Evolutionary conservation across 2,888 invertebrate species (phyloP).

Genomic region (Abrostola tripartita): DNA sequence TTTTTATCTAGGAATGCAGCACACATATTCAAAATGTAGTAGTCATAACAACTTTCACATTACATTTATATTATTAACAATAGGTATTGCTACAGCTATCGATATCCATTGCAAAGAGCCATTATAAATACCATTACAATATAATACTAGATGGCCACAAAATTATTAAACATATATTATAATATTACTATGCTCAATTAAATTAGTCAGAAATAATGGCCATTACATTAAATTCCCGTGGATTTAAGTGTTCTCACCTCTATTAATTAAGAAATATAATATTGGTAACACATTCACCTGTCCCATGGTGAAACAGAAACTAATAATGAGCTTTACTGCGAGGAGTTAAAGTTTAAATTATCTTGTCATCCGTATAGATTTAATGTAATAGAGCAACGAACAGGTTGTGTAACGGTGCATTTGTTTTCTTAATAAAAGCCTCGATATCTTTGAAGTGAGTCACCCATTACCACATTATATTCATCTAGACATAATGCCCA

Average conservation of each 20-base stretch:
- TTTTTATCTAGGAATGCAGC: constrained; percentile 26
- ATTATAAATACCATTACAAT: constrained; percentile 30
- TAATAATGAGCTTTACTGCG: constrained; percentile 50
- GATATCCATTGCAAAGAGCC: constrained; percentile 35
- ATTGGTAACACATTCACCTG: constrained; percentile 81
- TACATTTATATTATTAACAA: constrained; percentile 44
- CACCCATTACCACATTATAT: constrained; percentile 82
- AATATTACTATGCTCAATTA: constrained; percentile 38
- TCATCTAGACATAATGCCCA: constrained; percentile 80
- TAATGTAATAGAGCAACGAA: constrained; percentile 62
- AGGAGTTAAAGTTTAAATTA: constrained; percentile 55
- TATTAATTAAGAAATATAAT: constrained; percentile 78
- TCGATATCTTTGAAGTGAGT: constrained; percentile 76
- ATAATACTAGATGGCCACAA: constrained; percentile 30
- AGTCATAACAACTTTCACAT: constrained; percentile 42
- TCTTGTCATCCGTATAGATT: constrained; percentile 37
- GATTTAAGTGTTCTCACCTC: constrained; percentile 66
- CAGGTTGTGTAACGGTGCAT: constrained; percentile 79
- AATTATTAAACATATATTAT: constrained; percentile 39
- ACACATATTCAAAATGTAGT: constrained; percentile 16
- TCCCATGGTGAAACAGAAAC: constrained; percentile 46
- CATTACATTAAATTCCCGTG: constrained; percentile 62
- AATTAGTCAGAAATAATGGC: constrained; percentile 51
- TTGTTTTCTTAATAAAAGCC: constrained; percentile 81
- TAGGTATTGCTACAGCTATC: constrained; percentile 43